Percentiles rank a stretch among this genome's conserved stretches.
Conservation (phyloP, 2,113 vertebrate species). For the Mixornis gularis region DNA sequence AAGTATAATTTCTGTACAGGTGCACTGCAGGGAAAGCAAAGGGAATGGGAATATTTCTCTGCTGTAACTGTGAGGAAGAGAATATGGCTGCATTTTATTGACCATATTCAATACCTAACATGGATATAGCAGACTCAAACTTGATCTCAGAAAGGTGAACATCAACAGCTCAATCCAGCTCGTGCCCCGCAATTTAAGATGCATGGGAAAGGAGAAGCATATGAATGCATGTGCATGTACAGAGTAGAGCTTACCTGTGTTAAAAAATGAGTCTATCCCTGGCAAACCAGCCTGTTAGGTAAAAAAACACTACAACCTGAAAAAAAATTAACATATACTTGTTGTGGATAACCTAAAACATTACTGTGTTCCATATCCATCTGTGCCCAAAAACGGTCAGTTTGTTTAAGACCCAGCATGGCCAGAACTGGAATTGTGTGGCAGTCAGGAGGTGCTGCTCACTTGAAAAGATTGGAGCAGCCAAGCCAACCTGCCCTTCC, state of each 20-base stretch:
- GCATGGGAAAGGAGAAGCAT: background rate
- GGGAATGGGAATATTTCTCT: background rate
- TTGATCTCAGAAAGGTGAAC: background rate
- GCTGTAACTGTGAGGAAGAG: background rate
- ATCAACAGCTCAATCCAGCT: background rate
- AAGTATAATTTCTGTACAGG: background rate
- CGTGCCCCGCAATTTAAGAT: background rate
- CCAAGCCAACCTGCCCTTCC: background rate
- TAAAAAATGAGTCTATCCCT: background rate
- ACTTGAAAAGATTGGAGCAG: background rate
- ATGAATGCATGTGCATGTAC: background rate
- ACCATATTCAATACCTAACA: background rate
- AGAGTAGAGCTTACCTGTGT: background rate
- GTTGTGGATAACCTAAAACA: background rate
- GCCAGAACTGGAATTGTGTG: background rate
- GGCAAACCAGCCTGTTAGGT: background rate
- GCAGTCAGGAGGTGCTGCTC: rapidly evolving
- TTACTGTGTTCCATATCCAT: background rate
- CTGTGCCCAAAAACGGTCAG: background rate
- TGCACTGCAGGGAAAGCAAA: background rate
- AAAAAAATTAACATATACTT: background rate
- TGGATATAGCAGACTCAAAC: background rate
- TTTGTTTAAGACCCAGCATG: rapidly evolving
- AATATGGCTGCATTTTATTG: background rate
- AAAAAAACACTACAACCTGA: background rate